Evolutionary conservation across 1,140 invertebrate species (phyloP).

Genomic region (Hyles euphorbiae): DNA sequence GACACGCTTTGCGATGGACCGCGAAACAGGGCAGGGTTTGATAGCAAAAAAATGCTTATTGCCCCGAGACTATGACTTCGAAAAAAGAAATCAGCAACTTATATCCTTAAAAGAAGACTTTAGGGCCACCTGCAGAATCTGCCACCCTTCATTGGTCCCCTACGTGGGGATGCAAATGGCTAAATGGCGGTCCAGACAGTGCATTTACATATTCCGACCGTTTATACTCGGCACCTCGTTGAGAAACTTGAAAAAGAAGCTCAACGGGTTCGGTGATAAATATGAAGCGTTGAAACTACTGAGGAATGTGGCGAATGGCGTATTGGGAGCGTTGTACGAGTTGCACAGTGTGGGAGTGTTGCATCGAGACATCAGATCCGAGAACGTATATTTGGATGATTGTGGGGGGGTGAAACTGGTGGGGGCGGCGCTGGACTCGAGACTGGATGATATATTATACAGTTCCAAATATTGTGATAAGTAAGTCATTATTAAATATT

Average conservation of each 20-base stretch:
- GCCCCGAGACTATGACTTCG: constrained; percentile 39
- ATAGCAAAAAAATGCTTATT: constrained; percentile 76
- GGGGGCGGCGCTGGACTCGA: constrained; percentile 45
- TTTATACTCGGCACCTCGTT: constrained; percentile 72
- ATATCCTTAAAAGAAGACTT: constrained; percentile 83
- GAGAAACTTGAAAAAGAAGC: constrained; percentile 40
- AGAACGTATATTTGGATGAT: constrained; percentile 56
- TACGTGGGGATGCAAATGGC: constrained; percentile 82
- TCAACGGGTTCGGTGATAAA: constrained; percentile 50
- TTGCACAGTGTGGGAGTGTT: constrained; percentile 48
- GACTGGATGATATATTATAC: constrained; percentile 45
- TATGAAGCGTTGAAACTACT: constrained; percentile 78
- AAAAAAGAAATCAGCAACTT: constrained; percentile 52
- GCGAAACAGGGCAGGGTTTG: constrained; percentile 43
- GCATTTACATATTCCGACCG: constrained; percentile 79
- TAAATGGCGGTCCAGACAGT: constrained; percentile 51
- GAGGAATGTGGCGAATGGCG: constrained; percentile 78
- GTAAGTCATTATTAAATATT: constrained; percentile 29
- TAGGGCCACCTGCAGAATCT: constrained; percentile 79
- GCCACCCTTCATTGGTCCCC: constrained; percentile 81
- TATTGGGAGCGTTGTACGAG: constrained; percentile 80
- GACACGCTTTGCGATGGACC: constrained; percentile 56
- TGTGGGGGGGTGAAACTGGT: constrained; percentile 52
- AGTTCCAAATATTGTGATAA: constrained; percentile 49
- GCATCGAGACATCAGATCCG: constrained; percentile 53